Evolutionary conservation across 2,888 invertebrate species (phyloP), one percentile per base, ranked within the genome.

Genomic region (Amblyjoppa proteus): DNA sequence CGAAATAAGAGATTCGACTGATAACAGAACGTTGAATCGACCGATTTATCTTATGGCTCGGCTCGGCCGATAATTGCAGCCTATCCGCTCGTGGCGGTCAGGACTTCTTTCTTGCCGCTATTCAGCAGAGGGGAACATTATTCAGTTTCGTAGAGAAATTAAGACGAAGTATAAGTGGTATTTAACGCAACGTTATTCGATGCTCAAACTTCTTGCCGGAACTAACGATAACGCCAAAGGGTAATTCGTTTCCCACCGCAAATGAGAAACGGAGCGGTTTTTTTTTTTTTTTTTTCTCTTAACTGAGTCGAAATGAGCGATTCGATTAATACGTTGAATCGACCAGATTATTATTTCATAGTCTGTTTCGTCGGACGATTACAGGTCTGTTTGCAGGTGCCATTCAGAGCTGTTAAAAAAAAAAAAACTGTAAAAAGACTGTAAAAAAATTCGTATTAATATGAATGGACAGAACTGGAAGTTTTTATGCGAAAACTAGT

Each of bases 51-150:
- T 49, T 16, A 49, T 49, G 11, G 13, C 3, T 0, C 0, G 9
- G 0, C 11, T 49, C 49, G 16, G 9, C 16, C 3, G 49, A 16
- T 49, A 11, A 16, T 49, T 28, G 13, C 28, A 64, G 64, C 69
- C 61, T 9, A 58, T 64, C 68, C 38, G 68, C 84, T 81, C 84
- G 81, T 77, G 84, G 61, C 73, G 76, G 77, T 84, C 84, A 84
- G 77, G 77, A 28, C 28, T 56, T 34, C 9, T 31, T 56, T 64
- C 11, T 45, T 41, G 25, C 66, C 45, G 25, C 66, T 64, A 28
- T 66, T 53, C 53, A 25, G 49, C 74, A 38, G 2, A 41, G 56
- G 34, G 56, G 38, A 56, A 56, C 71, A 25, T 71, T 56, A 71
- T 53, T 71, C 38, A 71, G 53, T 71, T 53, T 56, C 41, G 58